Evolutionary conservation across 92 coral and sea anemone species (phyloP).

Genomic region (Galaxea fascicularis): DNA sequence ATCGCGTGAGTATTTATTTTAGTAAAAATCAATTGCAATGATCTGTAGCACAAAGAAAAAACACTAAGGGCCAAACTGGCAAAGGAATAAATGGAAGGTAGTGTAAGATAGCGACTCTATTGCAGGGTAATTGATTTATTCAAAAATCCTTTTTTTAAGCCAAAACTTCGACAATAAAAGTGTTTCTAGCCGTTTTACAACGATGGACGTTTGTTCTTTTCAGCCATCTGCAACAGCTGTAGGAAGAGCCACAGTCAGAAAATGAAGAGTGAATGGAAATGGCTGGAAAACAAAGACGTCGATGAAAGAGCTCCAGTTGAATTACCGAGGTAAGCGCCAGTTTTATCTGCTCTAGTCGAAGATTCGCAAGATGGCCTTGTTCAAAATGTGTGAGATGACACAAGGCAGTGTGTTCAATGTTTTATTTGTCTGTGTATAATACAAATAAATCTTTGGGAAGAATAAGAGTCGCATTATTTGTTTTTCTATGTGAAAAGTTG

Average conservation of each 20-base stretch:
- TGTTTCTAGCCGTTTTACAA: not conserved
- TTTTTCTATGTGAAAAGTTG: no score
- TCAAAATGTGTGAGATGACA: not conserved
- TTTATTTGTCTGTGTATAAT: not conserved
- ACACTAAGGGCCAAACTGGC: not conserved
- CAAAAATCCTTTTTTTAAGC: not conserved
- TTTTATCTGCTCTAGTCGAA: not conserved
- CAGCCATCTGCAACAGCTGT: conserved; percentile 75
- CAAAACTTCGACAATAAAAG: not conserved
- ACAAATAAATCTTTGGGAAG: no score
- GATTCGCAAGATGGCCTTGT: not conserved
- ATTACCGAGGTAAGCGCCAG: conserved; percentile 16
- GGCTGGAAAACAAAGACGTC: no score
- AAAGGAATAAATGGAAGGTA: not conserved
- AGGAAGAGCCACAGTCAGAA: conserved; percentile 55
- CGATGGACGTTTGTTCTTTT: conserved; percentile 27
- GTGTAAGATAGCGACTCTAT: not conserved
- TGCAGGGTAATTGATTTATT: no score
- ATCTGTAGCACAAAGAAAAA: not conserved
- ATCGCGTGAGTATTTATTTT: conserved; percentile 42
- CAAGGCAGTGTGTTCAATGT: not conserved
- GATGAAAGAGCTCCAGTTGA: not conserved
- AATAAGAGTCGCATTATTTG: no score
- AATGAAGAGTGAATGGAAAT: no score
- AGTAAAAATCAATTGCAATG: not conserved